A percentile compares a stretch with the other conserved stretches of the same genome.
Evolutionary conservation across 2,888 invertebrate species (phyloP).

Genomic region (Heteromyza rotundicornis): DNA sequence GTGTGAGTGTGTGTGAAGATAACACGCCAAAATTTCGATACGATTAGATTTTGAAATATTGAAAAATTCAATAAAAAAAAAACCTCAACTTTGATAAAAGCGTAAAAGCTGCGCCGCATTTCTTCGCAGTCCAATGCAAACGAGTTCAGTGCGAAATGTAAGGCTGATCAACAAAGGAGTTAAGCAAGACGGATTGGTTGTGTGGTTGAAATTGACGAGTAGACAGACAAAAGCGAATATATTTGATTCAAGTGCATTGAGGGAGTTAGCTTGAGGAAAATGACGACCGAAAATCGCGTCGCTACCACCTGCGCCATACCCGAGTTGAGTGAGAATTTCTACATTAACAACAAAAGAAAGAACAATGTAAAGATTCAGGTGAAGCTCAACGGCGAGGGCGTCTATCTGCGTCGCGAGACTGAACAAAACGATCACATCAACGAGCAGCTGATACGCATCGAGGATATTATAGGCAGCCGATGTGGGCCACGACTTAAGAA

Average conservation of each 20-base stretch:
- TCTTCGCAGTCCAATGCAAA: conserved; percentile 34
- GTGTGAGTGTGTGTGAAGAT: conserved; percentile 5
- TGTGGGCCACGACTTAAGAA: conserved; percentile 62
- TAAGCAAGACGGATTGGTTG: too few relatives aligned
- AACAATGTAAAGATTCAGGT: conserved; percentile 82
- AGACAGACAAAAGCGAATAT: neutral
- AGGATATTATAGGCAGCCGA: conserved; percentile 81
- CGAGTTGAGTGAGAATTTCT: conserved; percentile 50
- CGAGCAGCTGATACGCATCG: conserved; percentile 76
- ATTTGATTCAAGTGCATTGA: too few relatives aligned
- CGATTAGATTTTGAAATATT: conserved; percentile 22
- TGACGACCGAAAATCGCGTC: too few relatives aligned
- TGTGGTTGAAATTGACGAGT: conserved; percentile 10
- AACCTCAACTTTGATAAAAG: conserved; percentile 13
- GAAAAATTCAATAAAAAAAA: conserved; percentile 28
- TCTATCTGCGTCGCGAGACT: conserved; percentile 75
- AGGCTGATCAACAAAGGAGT: conserved; percentile 33
- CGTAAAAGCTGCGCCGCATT: conserved; percentile 31
- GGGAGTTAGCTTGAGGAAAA: too few relatives aligned
- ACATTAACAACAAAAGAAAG: conserved; percentile 69
- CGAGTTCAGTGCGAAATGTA: conserved; percentile 40
- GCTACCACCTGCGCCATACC: neutral
- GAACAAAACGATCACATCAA: conserved; percentile 69
- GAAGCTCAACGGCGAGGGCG: conserved; percentile 73
- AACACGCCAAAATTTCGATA: conserved; percentile 10